A percentile compares a stretch with the other conserved stretches of the same genome.
Evolutionary conservation across 2,888 invertebrate species (phyloP).

Genomic region (Listrodromus nycthemerus): DNA sequence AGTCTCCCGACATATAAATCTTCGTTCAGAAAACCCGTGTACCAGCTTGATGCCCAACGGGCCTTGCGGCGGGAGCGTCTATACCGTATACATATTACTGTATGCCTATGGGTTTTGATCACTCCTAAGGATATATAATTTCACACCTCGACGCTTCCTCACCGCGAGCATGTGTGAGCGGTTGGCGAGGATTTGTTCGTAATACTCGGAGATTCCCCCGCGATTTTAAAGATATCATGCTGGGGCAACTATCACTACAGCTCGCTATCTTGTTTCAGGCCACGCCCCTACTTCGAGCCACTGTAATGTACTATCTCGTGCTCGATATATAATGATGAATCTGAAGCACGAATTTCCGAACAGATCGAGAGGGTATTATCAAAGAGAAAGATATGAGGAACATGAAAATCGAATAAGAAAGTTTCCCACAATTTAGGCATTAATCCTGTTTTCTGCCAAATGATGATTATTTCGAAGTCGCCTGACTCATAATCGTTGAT

Average conservation of each 20-base stretch:
- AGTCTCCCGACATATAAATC: conserved; percentile 63
- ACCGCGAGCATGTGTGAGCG: neutral
- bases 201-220: conserved; percentile 27
- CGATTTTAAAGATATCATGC: conserved; percentile 22
- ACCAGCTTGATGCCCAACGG: conserved; percentile 30
- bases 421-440: neutral
- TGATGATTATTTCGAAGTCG: neutral
- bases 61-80: neutral
- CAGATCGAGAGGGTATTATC: neutral
- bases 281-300: neutral
- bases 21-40: conserved; percentile 59
- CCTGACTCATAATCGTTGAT: neutral
- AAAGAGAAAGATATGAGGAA: neutral
- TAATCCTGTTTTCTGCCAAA: neutral
- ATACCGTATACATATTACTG: conserved; percentile 7
- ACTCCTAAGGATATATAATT: conserved; percentile 69
- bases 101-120: conserved; percentile 31
- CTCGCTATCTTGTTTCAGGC: neutral
- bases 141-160: conserved; percentile 63
- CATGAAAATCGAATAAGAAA: neutral
- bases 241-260: conserved; percentile 1
- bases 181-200: conserved; percentile 41
- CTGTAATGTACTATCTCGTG: conserved; percentile 12
- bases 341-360: neutral
- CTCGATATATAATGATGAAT: neutral